A percentile compares a stretch with the other conserved stretches of the same genome.
Evolutionary conservation across 2,888 invertebrate species (phyloP).

Genomic region (Priocnemis perturbator): DNA sequence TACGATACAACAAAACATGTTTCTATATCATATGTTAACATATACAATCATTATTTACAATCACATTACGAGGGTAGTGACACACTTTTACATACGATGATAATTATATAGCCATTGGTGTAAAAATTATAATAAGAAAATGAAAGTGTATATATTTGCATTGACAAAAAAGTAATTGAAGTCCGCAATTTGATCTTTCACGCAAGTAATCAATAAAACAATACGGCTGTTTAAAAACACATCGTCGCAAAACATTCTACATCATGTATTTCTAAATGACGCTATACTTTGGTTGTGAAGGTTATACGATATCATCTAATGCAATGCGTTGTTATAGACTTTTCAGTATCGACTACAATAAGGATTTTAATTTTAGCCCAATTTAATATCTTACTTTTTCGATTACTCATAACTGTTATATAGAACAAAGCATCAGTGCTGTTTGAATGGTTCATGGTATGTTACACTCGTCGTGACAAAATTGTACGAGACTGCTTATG

Average conservation of each 20-base stretch:
- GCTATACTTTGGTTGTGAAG: neutral
- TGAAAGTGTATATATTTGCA: constrained; percentile 48
- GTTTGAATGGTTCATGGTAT: constrained; percentile 58
- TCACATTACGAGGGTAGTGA: neutral
- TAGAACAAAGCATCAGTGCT: constrained; percentile 55
- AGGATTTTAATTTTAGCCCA: constrained; percentile 4
- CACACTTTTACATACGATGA: neutral
- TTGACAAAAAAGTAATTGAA: constrained; percentile 32
- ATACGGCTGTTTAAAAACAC: constrained; percentile 13
- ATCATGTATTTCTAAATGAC: neutral
- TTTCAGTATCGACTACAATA: neutral
- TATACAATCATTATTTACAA: constrained; percentile 3
- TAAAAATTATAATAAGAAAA: constrained; percentile 34
- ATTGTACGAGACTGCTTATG: constrained; percentile 75
- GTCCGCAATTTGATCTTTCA: constrained; percentile 26
- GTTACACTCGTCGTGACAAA: constrained; percentile 50
- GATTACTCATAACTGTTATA: constrained; percentile 35
- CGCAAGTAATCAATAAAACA: constrained; percentile 21
- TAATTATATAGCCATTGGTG: constrained; percentile 40
- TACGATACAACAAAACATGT: neutral
- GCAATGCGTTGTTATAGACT: neutral
- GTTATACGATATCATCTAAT: neutral
- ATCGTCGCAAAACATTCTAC: neutral
- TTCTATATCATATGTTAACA: neutral
- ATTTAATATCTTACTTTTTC: constrained; percentile 13